A percentile compares a stretch with the other conserved stretches of the same genome.
Conservation (phyloP, 2,113 vertebrate genomes). For the Aptenodytes patagonicus region DNA sequence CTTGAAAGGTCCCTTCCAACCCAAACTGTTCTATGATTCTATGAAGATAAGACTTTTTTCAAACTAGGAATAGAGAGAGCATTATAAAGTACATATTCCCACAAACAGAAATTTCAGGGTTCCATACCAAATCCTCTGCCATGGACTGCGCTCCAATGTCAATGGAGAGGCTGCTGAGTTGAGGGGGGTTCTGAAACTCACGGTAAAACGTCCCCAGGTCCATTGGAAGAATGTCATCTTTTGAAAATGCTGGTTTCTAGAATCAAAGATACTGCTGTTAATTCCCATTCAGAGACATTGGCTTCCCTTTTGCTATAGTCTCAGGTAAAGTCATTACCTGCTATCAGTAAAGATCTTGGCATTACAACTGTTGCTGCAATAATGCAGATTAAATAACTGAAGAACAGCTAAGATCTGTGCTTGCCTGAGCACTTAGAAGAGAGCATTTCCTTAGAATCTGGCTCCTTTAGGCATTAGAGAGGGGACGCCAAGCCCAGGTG, state of each 20-base stretch:
- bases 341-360: neutral
- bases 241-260: slow-evolving; percentile 97
- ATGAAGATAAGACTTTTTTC: neutral
- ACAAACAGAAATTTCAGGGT: neutral
- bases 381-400: neutral
- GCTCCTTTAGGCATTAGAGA: neutral
- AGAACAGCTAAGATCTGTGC: neutral
- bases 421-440: neutral
- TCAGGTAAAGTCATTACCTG: neutral
- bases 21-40: neutral
- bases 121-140: slow-evolving; percentile 95
- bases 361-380: neutral
- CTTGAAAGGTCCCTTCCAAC: neutral
- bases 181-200: slow-evolving; percentile 98
- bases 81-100: neutral
- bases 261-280: slow-evolving; percentile 25
- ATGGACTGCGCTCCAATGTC: slow-evolving; percentile 96
- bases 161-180: slow-evolving; percentile 93
- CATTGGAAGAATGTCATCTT: slow-evolving; percentile 97
- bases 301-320: neutral
- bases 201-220: slow-evolving; percentile 97
- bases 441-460: neutral
- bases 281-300: neutral
- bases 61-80: neutral
- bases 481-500: neutral